Percentiles rank a stretch among this genome's conserved stretches.
These are phyloP conservation scores for Zaprionus capensis DNA, from an alignment of 1,140 invertebrate genomes.

Conservation along the genomic window DNA sequence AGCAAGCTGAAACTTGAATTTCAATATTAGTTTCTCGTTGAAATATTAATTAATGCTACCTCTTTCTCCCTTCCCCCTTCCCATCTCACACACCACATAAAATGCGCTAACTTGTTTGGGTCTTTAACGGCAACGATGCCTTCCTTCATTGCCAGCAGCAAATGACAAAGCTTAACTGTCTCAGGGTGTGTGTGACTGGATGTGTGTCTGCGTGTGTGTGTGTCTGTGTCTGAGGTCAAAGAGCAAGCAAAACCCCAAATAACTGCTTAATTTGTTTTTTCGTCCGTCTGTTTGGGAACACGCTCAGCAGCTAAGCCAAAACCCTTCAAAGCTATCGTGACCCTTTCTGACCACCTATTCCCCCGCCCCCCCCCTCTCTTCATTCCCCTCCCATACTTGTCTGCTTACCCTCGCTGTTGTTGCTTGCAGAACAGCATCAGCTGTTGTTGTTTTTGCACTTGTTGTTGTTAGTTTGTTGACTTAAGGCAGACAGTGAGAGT, in stretches of 20 bases:
- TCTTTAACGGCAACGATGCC: slow-evolving; percentile 34
- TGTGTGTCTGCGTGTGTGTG: slow-evolving; percentile 1
- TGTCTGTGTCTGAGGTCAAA: slow-evolving; percentile 18
- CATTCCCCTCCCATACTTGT: background rate
- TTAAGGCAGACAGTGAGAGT: slow-evolving; percentile 48
- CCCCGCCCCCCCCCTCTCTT: slow-evolving; percentile 1
- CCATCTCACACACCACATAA: background rate
- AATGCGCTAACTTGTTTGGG: slow-evolving; percentile 22
- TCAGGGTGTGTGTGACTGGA: background rate
- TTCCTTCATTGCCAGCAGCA: background rate
- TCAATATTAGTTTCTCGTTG: background rate
- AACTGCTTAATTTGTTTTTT: slow-evolving; percentile 80
- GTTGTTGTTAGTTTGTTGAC: slow-evolving; percentile 76
- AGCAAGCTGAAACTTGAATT: background rate
- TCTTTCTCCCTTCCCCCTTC: background rate
- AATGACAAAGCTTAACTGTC: slow-evolving; percentile 30
- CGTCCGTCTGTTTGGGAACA: slow-evolving; percentile 30
- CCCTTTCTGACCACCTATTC: slow-evolving; percentile 42
- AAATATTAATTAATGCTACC: slow-evolving; percentile 30
- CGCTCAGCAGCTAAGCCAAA: slow-evolving; percentile 9
- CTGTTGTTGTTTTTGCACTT: slow-evolving; percentile 55
- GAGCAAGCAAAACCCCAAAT: slow-evolving; percentile 69
- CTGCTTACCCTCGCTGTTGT: background rate
- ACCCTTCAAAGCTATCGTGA: slow-evolving; percentile 17
- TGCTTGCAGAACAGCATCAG: slow-evolving; percentile 50